Conservation (phyloP, 2,888 invertebrate species). For the Ophion obscuratus region DNA sequence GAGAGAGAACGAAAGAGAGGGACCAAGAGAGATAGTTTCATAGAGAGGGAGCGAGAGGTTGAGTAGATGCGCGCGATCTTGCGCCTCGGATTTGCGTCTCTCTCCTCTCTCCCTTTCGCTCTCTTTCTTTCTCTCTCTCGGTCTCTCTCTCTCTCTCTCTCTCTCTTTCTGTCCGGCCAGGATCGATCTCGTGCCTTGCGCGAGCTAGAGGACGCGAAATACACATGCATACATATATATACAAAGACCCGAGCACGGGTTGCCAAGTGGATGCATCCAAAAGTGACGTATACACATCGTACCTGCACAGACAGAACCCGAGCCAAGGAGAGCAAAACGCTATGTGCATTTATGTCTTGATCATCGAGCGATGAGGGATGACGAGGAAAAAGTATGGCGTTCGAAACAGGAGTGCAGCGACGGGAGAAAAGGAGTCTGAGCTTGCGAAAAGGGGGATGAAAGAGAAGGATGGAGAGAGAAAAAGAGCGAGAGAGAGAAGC, state of each 20-base stretch:
- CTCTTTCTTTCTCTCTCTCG: too few species aligned
- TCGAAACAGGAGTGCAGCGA: too few species aligned
- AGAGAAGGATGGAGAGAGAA: slow-evolving; percentile 4
- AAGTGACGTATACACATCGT: neutral
- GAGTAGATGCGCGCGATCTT: slow-evolving; percentile 46
- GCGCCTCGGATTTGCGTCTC: slow-evolving; percentile 53
- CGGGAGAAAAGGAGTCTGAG: neutral
- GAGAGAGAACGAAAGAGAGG: neutral
- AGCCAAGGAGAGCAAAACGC: too few species aligned
- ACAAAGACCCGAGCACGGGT: neutral
- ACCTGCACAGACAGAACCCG: neutral
- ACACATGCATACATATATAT: neutral
- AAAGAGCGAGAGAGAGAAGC: slow-evolving; percentile 43
- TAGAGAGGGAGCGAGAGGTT: neutral
- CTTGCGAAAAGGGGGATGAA: neutral
- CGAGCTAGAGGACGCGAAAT: slow-evolving; percentile 45
- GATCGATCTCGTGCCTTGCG: slow-evolving; percentile 53
- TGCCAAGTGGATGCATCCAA: slow-evolving; percentile 42
- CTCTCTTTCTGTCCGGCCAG: neutral
- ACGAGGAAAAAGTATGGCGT: too few species aligned
- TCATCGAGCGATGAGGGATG: neutral
- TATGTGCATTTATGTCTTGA: too few species aligned
- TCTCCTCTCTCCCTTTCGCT: too few species aligned
- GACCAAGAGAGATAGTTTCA: too few species aligned
- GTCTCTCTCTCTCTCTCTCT: neutral